These are phyloP conservation scores for Phylloscopus whistleri DNA, from an alignment of 2,113 vertebrate genomes.

Conservation along the genomic window DNA sequence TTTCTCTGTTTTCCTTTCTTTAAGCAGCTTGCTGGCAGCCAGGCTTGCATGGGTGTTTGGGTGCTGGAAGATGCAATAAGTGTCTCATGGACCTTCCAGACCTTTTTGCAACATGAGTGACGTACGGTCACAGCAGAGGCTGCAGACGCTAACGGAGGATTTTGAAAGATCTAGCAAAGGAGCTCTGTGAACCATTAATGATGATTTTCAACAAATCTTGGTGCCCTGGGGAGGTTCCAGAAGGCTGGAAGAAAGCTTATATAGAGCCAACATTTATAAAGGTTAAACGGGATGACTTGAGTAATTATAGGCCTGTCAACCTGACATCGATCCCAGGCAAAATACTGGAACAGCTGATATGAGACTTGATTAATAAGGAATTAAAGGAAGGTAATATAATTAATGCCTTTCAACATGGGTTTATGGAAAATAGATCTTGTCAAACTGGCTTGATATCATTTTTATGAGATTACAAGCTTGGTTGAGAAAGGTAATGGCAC, in stretches of 20 bases:
- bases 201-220: constrained; percentile 57
- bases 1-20: not conserved
- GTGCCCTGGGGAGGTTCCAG: constrained; percentile 50
- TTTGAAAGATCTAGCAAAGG: constrained; percentile 37
- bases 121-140: not conserved
- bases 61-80: not conserved
- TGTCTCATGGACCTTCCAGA: not conserved
- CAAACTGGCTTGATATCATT: constrained; percentile 60
- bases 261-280: constrained; percentile 63
- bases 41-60: not conserved
- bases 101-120: not conserved
- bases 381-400: constrained; percentile 71
- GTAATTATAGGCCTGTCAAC: constrained; percentile 66
- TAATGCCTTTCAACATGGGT: constrained; percentile 64
- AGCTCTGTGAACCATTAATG: constrained; percentile 53
- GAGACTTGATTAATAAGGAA: constrained; percentile 69
- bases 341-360: constrained; percentile 68
- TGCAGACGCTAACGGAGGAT: not conserved
- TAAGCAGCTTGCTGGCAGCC: not conserved
- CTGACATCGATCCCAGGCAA: constrained; percentile 66
- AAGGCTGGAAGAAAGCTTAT: constrained; percentile 58
- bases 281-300: constrained; percentile 63
- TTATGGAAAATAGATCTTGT: constrained; percentile 68
- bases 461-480: constrained; percentile 67
- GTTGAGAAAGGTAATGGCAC: constrained; percentile 60